A percentile compares a stretch with the other conserved stretches of the same genome.
phyloP scores from a whole-genome alignment of 53 echinoderm and acorn worm genomes.

The Patiria pectinifera region DNA sequence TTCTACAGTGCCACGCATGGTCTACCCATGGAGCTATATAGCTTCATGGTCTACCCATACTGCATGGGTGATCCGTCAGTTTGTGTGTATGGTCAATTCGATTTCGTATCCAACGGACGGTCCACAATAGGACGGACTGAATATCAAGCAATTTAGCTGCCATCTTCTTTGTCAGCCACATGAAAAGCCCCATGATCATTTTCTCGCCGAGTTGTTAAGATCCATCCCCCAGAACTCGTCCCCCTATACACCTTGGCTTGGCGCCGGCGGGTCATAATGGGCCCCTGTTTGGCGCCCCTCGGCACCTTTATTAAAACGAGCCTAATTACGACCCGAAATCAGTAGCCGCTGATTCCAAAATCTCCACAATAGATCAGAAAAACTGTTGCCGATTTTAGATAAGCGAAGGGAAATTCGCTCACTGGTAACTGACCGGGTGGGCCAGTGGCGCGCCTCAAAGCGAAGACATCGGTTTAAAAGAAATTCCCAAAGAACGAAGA shows the following conservation, averaged over 20 bases:
- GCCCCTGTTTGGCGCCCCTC: background rate
- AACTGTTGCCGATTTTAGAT: slow-evolving; percentile 14
- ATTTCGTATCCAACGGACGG: background rate
- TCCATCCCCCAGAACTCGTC: background rate
- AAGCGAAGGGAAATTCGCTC: background rate
- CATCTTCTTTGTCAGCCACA: background rate
- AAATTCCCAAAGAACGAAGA: too few relatives aligned
- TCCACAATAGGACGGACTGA: background rate
- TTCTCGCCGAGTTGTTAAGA: slow-evolving; percentile 14
- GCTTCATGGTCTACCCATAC: background rate
- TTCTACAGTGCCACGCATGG: too few relatives aligned
- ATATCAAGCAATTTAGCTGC: background rate
- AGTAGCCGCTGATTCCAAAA: background rate
- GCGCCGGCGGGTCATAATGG: slow-evolving; percentile 23
- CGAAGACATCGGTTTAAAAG: too few relatives aligned
- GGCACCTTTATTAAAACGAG: background rate
- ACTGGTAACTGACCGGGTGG: background rate
- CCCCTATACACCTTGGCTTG: slow-evolving; percentile 16
- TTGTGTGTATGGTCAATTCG: background rate
- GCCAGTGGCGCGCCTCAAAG: background rate
- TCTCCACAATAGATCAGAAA: background rate
- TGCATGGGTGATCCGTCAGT: background rate
- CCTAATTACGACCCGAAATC: background rate
- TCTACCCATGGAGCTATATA: background rate
- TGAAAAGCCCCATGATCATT: slow-evolving; percentile 7